Conservation (phyloP, 2,113 vertebrate species). For the Scomber japonicus region DNA sequence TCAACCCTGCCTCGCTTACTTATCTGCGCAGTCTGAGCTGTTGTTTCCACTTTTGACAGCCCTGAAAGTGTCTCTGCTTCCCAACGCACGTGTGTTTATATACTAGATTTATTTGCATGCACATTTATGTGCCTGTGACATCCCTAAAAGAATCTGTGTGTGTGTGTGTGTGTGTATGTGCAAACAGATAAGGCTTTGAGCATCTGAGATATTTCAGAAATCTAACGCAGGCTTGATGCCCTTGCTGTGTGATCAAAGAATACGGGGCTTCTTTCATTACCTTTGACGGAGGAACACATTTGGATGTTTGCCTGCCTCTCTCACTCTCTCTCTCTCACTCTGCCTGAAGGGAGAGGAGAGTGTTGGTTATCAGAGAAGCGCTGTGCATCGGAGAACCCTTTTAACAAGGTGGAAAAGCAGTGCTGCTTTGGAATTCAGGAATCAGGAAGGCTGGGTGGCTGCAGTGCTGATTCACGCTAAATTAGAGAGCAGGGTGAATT, state of each 20-base stretch:
- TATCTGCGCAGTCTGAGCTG: slow-evolving; percentile 68
- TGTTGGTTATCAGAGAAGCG: slow-evolving; percentile 69
- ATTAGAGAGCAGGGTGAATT: slow-evolving; percentile 29
- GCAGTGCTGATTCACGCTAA: slow-evolving; percentile 59
- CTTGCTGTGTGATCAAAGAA: slow-evolving; percentile 79
- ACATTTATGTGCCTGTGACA: slow-evolving; percentile 7
- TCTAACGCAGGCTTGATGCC: slow-evolving; percentile 70
- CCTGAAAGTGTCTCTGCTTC: slow-evolving; percentile 34
- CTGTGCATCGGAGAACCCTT: slow-evolving; percentile 58
- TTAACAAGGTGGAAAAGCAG: slow-evolving; percentile 69
- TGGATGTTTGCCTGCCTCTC: slow-evolving; percentile 74
- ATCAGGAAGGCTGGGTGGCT: slow-evolving; percentile 48
- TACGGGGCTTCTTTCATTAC: slow-evolving; percentile 74
- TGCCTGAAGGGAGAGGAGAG: slow-evolving; percentile 65
- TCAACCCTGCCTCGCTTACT: slow-evolving; percentile 57
- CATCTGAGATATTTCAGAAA: slow-evolving; percentile 71
- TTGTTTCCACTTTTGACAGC: slow-evolving; percentile 66
- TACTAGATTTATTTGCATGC: slow-evolving; percentile 55
- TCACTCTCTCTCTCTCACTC: slow-evolving; percentile 36
- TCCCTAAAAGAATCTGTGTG: background rate
- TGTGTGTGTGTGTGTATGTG: slow-evolving; percentile 24
- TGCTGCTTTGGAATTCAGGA: slow-evolving; percentile 51
- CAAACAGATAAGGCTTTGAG: slow-evolving; percentile 71
- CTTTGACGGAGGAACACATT: slow-evolving; percentile 73
- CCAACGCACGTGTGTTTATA: slow-evolving; percentile 50